Evolutionary conservation across 2,113 vertebrate genomes (phyloP), one percentile per base, ranked within the genome.

Genomic region (Anarhynchus alexandrinus): DNA sequence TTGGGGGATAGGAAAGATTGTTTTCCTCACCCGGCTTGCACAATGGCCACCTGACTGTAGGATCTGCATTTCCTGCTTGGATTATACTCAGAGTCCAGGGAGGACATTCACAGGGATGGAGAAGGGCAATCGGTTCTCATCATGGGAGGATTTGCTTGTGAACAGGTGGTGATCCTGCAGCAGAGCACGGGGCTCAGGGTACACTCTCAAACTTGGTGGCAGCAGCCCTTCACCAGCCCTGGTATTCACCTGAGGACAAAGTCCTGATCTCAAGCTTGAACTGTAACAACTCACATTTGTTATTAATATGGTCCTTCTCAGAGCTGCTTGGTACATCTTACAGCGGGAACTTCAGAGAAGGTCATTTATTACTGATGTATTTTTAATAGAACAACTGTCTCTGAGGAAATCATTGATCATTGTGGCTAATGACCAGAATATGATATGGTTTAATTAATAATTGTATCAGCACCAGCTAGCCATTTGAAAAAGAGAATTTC

Each of bases 401-500:
- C 76, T 29, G 57, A 76, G 65, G 76, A 86, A 96, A 79, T 89
- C 22, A 93, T 81, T 93, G 86, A 97, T 96, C 84, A 92, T 74
- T 88, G 54, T 2, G 3, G 38, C 71, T 93, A 88, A 95, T 88
- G 87, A 87, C 61, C 40, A 82, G 72, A 92, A 91, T 61, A 70
- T 52, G 55, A 79, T 52, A 72, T 15, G 62, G n/a, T 79, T 93
- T 91, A 96, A 97, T 96, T 96, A 82, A 88, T 78, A 92, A 85
- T 49, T 94, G 12, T 81, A 93, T 45, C 58, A 92, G 64, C 22
- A 80, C 14, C 51, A 73, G 57, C 71, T 77, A 92, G 18, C n/a
- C n/a, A 65, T 86, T 82, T 67, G n/a, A 40, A 80, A 51, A 91
- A 36, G 32, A 82, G 34, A 71, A 16, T 47, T 88, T 86, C 30